phyloP scores from a whole-genome alignment of 2,797 vertebrate genomes.

The Micromesistius poutassou region DNA sequence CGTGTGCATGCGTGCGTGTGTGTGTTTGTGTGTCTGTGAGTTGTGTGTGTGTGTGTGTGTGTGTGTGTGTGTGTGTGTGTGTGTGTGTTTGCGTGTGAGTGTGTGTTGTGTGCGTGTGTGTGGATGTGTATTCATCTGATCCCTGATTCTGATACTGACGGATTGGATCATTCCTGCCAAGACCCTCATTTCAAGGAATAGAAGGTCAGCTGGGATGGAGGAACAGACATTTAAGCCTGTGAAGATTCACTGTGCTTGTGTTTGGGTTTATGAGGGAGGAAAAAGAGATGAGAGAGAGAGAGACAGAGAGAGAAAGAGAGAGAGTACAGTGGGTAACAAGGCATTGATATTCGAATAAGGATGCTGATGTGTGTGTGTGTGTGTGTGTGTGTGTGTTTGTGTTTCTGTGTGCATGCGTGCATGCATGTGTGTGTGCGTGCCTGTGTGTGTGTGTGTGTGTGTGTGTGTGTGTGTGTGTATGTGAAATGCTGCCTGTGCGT shows the following conservation, averaged over 20 bases:
- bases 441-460: constrained; percentile 22
- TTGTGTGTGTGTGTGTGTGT: neutral
- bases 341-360: constrained; percentile 22
- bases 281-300: neutral
- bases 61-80: constrained; percentile 3
- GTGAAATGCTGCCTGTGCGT: constrained; percentile 6
- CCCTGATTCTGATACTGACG: constrained; percentile 31
- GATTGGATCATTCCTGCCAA: constrained; percentile 42
- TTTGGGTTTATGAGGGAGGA: neutral
- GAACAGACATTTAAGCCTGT: constrained; percentile 26
- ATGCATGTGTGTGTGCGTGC: constrained; percentile 31
- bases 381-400: constrained; percentile 18
- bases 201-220: constrained; percentile 26
- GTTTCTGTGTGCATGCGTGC: constrained; percentile 31
- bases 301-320: neutral
- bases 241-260: constrained; percentile 7
- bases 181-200: constrained; percentile 29
- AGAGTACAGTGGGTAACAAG: constrained; percentile 14
- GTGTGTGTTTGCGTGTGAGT: neutral
- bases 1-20: no score
- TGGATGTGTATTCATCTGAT: constrained; percentile 3
- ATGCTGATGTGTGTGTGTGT: constrained; percentile 15
- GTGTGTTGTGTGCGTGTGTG: constrained; percentile 13
- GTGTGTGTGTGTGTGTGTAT: constrained; percentile 16
- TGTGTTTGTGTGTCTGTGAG: no score